Percentiles rank a stretch among this genome's conserved stretches.
Evolutionary conservation across 1,140 invertebrate species (phyloP).

Genomic region (Aphelinus atriplicis): DNA sequence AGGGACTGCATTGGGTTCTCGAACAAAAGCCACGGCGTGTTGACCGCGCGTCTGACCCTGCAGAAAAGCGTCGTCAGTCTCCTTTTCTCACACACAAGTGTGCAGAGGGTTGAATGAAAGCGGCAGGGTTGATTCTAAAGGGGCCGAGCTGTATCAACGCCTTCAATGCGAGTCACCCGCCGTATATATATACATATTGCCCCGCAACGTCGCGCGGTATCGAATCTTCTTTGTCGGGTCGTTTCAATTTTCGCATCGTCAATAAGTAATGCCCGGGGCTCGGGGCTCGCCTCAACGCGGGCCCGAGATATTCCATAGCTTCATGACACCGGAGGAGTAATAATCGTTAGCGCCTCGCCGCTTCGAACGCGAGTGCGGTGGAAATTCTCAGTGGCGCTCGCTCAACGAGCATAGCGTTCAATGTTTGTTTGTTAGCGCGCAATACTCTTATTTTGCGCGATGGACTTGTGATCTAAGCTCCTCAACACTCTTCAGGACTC

Average conservation of each 20-base stretch:
- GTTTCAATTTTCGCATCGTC: neutral
- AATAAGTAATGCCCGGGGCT: neutral
- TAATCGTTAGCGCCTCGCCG: neutral
- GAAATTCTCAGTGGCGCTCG: neutral
- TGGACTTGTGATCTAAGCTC: too few species aligned
- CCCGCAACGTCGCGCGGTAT: too few species aligned
- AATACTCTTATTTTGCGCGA: too few species aligned
- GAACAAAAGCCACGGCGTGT: conserved; percentile 50
- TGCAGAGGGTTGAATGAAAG: neutral
- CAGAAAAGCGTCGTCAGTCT: conserved; percentile 39
- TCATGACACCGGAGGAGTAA: neutral
- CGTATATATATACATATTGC: too few species aligned
- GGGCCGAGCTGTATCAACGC: conserved; percentile 3
- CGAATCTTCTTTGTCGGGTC: neutral
- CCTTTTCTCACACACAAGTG: neutral
- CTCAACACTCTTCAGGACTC: too few species aligned
- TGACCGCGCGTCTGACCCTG: conserved; percentile 51
- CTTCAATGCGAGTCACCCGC: neutral
- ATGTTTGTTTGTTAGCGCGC: too few species aligned
- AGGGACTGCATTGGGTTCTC: conserved; percentile 25
- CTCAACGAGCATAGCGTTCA: too few species aligned
- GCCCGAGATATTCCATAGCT: neutral
- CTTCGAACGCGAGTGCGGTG: neutral
- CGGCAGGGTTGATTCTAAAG: too few species aligned
- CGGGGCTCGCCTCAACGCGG: neutral